These are phyloP conservation scores for Seira ritae DNA, from an alignment of 2,888 invertebrate species.

Conservation along the genomic window DNA sequence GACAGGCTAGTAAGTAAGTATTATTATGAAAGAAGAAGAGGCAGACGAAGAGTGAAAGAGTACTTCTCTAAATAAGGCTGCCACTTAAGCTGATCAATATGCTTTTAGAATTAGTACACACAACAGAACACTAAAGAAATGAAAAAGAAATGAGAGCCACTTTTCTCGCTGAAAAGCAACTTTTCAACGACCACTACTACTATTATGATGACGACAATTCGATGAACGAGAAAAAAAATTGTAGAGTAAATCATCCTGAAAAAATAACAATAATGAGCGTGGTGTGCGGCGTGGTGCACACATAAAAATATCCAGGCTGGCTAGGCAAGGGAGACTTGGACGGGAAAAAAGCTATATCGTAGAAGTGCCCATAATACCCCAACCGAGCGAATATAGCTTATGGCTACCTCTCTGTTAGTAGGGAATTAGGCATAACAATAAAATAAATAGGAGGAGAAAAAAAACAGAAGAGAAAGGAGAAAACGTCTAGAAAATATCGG, in stretches of 20 bases:
- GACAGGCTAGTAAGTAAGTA: no score
- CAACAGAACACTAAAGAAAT: background rate
- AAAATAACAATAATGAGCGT: slow-evolving; percentile 3
- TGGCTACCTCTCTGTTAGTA: background rate
- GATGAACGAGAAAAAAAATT: background rate
- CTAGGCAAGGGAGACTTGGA: no score
- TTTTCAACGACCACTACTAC: background rate
- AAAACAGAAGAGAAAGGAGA: background rate
- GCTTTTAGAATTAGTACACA: background rate
- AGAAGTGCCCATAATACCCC: no score
- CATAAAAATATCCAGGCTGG: background rate
- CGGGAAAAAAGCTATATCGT: no score
- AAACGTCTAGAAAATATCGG: background rate
- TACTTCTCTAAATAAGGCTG: background rate
- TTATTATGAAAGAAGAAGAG: no score
- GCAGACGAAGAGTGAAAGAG: no score
- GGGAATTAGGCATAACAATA: slow-evolving; percentile 1
- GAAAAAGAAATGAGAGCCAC: background rate
- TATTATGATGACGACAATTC: background rate
- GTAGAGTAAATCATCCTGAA: background rate
- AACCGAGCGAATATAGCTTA: no score
- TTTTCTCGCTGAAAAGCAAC: background rate
- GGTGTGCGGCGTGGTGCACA: background rate
- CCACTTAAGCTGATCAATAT: slow-evolving; percentile 8
- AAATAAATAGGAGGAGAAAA: background rate